phyloP scores from a whole-genome alignment of 2,113 vertebrate genomes.

The Melospiza melodia region DNA sequence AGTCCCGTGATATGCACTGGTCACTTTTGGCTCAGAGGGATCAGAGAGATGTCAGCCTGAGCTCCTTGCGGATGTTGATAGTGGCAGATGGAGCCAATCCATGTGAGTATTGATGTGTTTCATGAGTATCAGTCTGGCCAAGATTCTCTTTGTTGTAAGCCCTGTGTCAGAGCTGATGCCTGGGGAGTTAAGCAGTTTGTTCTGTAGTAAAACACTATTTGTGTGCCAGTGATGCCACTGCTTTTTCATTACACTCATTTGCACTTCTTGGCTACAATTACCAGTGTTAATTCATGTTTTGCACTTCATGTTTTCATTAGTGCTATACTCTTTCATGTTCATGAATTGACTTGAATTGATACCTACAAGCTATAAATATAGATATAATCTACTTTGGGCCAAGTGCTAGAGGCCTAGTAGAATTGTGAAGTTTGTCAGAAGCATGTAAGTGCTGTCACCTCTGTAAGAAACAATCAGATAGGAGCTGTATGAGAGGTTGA shows the following conservation, averaged over 20 bases:
- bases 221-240: background rate
- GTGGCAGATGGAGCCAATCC: slow-evolving; percentile 96
- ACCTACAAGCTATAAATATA: background rate
- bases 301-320: background rate
- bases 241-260: background rate
- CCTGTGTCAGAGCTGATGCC: background rate
- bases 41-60: slow-evolving; percentile 90
- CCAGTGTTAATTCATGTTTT: background rate
- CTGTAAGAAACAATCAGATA: background rate
- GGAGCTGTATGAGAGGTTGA: background rate
- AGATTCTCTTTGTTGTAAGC: background rate
- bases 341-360: background rate
- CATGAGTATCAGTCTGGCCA: background rate
- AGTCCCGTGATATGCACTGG: slow-evolving; percentile 99
- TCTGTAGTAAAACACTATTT: background rate
- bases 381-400: background rate
- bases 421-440: background rate
- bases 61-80: slow-evolving; percentile 91
- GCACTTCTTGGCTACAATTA: background rate
- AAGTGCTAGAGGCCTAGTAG: background rate
- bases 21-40: slow-evolving; percentile 94
- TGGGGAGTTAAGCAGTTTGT: background rate
- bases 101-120: slow-evolving; percentile 78
- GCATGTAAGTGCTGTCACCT: background rate
- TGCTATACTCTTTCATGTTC: background rate